Evolutionary conservation across 2,113 vertebrate genomes (phyloP), one percentile per base, ranked within the genome.

Genomic region (Antechinus stuartii): DNA sequence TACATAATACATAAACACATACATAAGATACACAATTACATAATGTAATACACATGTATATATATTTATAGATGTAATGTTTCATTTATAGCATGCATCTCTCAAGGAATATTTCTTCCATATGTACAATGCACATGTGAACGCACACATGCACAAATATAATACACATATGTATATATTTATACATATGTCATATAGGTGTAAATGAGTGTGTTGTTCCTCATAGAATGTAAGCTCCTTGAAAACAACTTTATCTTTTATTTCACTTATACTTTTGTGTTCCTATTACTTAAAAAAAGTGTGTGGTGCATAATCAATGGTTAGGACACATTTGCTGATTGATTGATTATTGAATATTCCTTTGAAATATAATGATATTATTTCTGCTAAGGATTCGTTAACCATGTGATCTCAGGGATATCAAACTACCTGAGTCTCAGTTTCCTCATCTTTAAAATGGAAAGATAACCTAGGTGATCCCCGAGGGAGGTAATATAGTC

Each of bases 361-460:
- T 93, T 95, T 92, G 56, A 90, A 92, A 27, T 9, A 96, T 19
- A 92, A 94, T 91, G 49, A 93, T 96, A 23, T n/a, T 11, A 92
- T 25, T 96, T 96, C 57, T 96, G 92, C 26, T 94, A 95, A 96
- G 35, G 8, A 22, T 76, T n/a, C 68, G n/a, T n/a, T 76, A n/a
- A 84, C n/a, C 35, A 84, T 7, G 35, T 22, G 35, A 42, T 22
- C 14, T 42, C 19, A n/a, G 68, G 68, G 35, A n/a, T 0, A 9
- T 2, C 68, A 84, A 0, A 42, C 42, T 19, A 8, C 68, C 16
- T 42, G 68, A 76, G 61, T 76, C 35, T 76, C 35, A 76, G 30
- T 11, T 61, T 61, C 57, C 27, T 61, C 10, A 12, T 61, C 27
- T 35, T 30, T 11, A 14, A 30, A 35, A 35, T 55, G 27, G 30